Evolutionary conservation across 2,797 vertebrate species (phyloP), one percentile per base, ranked within the genome.

Genomic region (Anas capensis): DNA sequence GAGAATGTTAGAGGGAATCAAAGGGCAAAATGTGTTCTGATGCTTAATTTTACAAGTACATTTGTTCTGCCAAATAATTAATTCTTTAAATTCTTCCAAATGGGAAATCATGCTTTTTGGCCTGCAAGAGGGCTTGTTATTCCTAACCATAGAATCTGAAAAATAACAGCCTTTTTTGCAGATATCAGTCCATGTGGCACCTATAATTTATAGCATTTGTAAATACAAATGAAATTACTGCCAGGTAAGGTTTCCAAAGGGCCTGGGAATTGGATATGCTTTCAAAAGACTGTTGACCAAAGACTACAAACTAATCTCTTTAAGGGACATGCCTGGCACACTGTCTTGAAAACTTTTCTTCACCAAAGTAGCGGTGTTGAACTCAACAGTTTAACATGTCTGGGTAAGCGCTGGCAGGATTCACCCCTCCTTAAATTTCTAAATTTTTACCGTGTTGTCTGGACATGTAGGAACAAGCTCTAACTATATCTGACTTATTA

Each of bases 51-150:
- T 95, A 93, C 82, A 91, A 95, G 91, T 31, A 79, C 82, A 60
- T 94, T 92, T 92, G 95, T 95, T 88, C 95, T 96, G 96, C 96
- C 96, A 97, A 96, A 94, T 84, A 91, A 93, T 92, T 97, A 95
- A 96, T 97, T 90, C 96, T 93, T 97, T 51, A 60, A 64, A 96
- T 97, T 95, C 92, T 86, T 96, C 91, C 93, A 96, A 96, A 92
- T 57, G 70, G 62, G 92, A 91, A 95, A 84, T 91, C 82, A 77
- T 84, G 66, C 57, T 82, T 92, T 91, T 82, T 92, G 93, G 88
- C 77, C 73, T 21, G 2, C 2, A 51, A 76, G 85, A 29, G 61
- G 58, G 8, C 60, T 92, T 82, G 51, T 82, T 92, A 77, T 86
- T 94, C 44, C 92, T 94, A 79, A 92, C 56, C 64, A 26, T 3